Conservation (phyloP, 2,888 invertebrate species). For the Marronus borbonicus region DNA sequence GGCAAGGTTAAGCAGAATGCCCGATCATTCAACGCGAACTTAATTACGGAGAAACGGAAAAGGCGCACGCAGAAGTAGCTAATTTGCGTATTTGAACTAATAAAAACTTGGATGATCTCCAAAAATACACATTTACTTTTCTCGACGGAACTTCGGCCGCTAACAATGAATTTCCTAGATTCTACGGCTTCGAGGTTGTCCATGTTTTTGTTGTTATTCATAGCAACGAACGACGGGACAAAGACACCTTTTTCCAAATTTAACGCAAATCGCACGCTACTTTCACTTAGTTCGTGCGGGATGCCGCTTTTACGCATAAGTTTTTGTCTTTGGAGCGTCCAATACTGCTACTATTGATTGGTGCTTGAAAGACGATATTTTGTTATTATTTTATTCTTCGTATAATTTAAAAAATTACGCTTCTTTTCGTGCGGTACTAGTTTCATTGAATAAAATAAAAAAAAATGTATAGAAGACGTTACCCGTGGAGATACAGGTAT, state of each 20-base stretch:
- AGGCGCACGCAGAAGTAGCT: background rate
- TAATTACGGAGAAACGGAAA: slow-evolving; percentile 1
- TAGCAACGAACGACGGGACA: slow-evolving; percentile 20
- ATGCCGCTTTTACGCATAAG: slow-evolving; percentile 7
- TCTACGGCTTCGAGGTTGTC: slow-evolving; percentile 18
- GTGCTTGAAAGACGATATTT: no score
- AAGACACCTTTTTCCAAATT: slow-evolving; percentile 39
- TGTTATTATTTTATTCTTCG: no score
- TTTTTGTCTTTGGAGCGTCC: no score
- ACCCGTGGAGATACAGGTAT: slow-evolving; percentile 33
- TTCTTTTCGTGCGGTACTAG: no score
- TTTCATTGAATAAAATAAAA: background rate
- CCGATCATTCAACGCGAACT: background rate
- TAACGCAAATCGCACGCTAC: slow-evolving; percentile 11
- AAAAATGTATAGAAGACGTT: slow-evolving; percentile 36
- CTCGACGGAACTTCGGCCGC: background rate
- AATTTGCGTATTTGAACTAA: slow-evolving; percentile 27
- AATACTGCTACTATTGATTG: no score
- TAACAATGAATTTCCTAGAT: slow-evolving; percentile 43
- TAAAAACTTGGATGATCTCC: slow-evolving; percentile 39
- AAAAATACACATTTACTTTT: slow-evolving; percentile 35
- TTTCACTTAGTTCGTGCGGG: background rate
- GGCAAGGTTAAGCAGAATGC: no score
- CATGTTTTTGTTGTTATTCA: slow-evolving; percentile 45
- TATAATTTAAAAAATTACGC: no score